Evolutionary conservation across 2,888 invertebrate species (phyloP).

Genomic region (Callinectes sapidus): DNA sequence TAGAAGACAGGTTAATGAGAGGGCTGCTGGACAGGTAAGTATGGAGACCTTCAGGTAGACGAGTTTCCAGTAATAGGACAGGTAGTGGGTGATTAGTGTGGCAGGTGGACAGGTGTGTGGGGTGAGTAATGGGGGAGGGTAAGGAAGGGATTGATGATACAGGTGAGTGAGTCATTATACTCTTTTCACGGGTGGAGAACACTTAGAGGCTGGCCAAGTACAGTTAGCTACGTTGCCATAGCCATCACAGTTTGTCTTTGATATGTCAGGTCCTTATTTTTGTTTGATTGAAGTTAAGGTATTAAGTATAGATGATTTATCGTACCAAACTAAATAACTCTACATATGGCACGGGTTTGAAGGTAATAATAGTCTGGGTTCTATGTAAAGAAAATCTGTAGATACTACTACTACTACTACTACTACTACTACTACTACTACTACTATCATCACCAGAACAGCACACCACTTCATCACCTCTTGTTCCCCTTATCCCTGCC

Average conservation of each 20-base stretch:
- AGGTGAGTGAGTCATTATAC: not conserved
- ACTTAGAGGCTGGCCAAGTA: too few relatives aligned
- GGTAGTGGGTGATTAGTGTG: constrained; percentile 11
- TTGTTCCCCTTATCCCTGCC: not conserved
- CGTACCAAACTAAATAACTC: too few relatives aligned
- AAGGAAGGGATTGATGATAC: not conserved
- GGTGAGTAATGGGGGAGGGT: not conserved
- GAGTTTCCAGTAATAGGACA: not conserved
- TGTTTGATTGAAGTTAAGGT: too few relatives aligned
- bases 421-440: not conserved
- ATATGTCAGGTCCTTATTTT: too few relatives aligned
- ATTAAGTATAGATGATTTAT: too few relatives aligned
- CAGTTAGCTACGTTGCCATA: too few relatives aligned
- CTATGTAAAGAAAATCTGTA: too few relatives aligned
- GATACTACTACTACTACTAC: not conserved
- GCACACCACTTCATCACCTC: not conserved
- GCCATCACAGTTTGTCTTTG: too few relatives aligned
- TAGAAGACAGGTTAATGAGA: not conserved
- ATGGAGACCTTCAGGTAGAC: not conserved
- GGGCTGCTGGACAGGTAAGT: not conserved
- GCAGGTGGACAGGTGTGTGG: not conserved
- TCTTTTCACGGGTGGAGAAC: too few relatives aligned
- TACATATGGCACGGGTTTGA: too few relatives aligned
- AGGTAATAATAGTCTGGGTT: too few relatives aligned
- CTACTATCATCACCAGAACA: not conserved